Percentiles rank a stretch among this genome's conserved stretches.
Evolutionary conservation across 1,140 invertebrate genomes (phyloP).

Genomic region (Pseudomyrmex sp.): DNA sequence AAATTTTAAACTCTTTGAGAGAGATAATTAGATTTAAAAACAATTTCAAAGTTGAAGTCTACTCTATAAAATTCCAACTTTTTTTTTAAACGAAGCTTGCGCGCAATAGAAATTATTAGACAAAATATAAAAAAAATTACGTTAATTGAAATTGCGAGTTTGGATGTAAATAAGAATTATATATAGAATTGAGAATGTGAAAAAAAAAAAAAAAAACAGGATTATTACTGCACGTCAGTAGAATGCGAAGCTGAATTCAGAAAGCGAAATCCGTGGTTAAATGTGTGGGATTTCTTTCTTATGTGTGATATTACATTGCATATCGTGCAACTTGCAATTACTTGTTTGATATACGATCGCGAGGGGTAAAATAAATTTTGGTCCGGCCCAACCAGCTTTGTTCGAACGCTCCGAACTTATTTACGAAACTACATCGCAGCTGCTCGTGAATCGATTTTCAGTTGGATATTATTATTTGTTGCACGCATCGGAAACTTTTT

Average conservation of each 20-base stretch:
- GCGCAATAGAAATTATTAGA: background rate
- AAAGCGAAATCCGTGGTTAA: background rate
- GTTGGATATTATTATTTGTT: slow-evolving; percentile 66
- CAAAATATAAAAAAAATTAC: background rate
- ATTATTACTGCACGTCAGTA: too few relatives aligned
- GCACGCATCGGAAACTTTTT: slow-evolving; percentile 58
- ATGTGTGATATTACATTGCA: slow-evolving; percentile 33
- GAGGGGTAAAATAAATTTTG: slow-evolving; percentile 60
- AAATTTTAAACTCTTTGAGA: background rate
- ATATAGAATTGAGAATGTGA: too few relatives aligned
- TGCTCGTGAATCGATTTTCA: slow-evolving; percentile 57
- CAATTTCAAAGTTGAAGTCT: background rate
- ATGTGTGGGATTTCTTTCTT: background rate
- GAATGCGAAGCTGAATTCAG: background rate
- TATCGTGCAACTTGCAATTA: slow-evolving; percentile 51
- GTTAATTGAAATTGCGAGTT: background rate
- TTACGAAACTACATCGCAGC: slow-evolving; percentile 56
- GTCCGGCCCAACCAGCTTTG: slow-evolving; percentile 23
- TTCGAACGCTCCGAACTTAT: slow-evolving; percentile 49
- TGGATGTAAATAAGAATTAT: background rate
- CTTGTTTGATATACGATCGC: slow-evolving; percentile 55
- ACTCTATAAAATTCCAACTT: background rate
- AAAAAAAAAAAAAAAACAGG: too few relatives aligned
- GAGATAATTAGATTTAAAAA: background rate
- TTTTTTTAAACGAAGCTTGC: background rate